A percentile compares a stretch with the other conserved stretches of the same genome.
Conservation (phyloP, 2,797 vertebrate species). For the Halcyon chelicuti region DNA sequence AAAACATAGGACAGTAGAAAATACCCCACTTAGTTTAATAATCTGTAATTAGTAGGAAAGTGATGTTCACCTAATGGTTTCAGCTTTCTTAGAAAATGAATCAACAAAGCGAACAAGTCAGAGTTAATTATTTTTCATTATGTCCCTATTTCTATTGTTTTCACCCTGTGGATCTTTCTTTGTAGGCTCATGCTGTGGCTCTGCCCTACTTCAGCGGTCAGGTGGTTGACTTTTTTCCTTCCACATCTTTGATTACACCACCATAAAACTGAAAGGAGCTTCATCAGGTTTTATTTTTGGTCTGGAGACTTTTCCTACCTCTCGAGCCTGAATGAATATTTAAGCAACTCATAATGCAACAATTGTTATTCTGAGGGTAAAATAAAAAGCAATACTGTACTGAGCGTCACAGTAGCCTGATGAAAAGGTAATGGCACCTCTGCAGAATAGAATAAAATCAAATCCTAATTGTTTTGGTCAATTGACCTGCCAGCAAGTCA, state of each 20-base stretch:
- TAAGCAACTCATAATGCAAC: slow-evolving; percentile 55
- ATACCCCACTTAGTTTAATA: neutral
- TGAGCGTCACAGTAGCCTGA: slow-evolving; percentile 30
- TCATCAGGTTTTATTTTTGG: slow-evolving; percentile 55
- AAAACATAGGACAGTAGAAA: neutral
- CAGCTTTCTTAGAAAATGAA: neutral
- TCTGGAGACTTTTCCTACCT: slow-evolving; percentile 15
- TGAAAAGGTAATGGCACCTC: slow-evolving; percentile 72
- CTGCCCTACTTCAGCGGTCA: neutral
- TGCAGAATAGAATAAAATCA: slow-evolving; percentile 70
- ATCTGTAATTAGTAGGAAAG: neutral
- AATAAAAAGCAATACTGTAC: slow-evolving; percentile 44
- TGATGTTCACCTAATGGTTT: neutral
- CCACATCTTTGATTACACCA: slow-evolving; percentile 12
- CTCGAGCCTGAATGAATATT: slow-evolving; percentile 44
- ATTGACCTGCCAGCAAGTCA: slow-evolving; percentile 60
- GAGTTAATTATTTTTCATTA: neutral
- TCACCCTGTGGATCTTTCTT: neutral
- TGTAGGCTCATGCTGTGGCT: neutral
- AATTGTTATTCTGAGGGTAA: slow-evolving; percentile 51
- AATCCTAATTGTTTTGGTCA: slow-evolving; percentile 77
- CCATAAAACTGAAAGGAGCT: slow-evolving; percentile 38
- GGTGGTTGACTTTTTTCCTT: neutral
- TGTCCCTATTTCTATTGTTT: neutral
- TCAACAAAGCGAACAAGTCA: neutral